Percentiles rank a stretch among this genome's conserved stretches.
Conservation (phyloP, 2,888 invertebrate species). For the Calliopum simillimum region DNA sequence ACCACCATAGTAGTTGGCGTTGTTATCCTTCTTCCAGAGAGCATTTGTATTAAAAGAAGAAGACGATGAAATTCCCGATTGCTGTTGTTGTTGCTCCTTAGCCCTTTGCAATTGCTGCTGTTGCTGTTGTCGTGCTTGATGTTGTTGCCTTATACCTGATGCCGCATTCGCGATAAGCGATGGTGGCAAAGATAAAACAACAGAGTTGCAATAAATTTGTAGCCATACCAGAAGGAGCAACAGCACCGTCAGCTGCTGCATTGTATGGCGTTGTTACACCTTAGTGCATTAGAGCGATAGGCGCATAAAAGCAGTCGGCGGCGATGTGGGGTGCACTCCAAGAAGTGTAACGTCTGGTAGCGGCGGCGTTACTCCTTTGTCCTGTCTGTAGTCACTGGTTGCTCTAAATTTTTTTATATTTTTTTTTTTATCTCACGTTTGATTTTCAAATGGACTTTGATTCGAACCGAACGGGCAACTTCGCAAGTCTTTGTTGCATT, state of each 20-base stretch:
- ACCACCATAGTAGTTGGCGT: neutral
- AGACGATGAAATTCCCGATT: conserved; percentile 34
- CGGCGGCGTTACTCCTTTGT: neutral
- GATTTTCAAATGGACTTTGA: neutral
- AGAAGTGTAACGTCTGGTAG: neutral
- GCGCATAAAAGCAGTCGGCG: too few species aligned
- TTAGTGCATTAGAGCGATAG: too few species aligned
- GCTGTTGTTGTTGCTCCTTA: conserved; percentile 46
- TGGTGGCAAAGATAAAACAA: conserved; percentile 64
- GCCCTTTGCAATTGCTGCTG: conserved; percentile 25
- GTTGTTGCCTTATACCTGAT: conserved; percentile 53
- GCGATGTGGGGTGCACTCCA: too few species aligned
- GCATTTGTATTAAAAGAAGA: neutral
- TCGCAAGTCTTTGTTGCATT: conserved; percentile 48
- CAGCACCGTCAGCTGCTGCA: conserved; percentile 58
- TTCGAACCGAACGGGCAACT: conserved; percentile 33
- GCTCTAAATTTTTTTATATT: neutral
- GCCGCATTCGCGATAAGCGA: conserved; percentile 62
- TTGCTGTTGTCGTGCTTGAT: conserved; percentile 34
- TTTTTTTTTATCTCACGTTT: conserved; percentile 15
- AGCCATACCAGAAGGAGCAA: conserved; percentile 57
- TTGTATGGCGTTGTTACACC: conserved; percentile 38
- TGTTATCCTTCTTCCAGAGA: conserved; percentile 21
- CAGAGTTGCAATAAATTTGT: conserved; percentile 62
- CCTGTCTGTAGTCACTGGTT: conserved; percentile 14